A percentile compares a stretch with the other conserved stretches of the same genome.
phyloP scores from a whole-genome alignment of 2,888 invertebrate genomes.

The Cephus pulcher region DNA sequence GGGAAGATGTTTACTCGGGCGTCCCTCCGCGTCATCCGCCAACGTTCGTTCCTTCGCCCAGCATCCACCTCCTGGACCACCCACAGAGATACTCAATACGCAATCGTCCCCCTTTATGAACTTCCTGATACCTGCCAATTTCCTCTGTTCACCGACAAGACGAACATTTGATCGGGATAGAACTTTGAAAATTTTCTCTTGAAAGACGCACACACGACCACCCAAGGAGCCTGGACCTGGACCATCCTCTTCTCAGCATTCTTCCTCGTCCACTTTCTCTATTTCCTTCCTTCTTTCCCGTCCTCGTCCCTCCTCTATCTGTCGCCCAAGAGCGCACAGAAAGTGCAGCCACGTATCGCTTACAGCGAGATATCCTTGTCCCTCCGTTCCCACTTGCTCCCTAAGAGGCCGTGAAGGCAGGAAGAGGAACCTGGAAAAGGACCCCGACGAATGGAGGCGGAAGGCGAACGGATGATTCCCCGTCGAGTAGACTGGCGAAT shows the following conservation, averaged over 20 bases:
- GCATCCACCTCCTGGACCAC: constrained; percentile 1
- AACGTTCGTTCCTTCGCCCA: neutral
- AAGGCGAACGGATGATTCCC: too few species aligned
- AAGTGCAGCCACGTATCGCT: neutral
- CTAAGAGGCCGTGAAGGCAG: too few species aligned
- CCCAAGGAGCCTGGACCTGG: neutral
- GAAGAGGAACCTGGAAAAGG: neutral
- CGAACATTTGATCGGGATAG: neutral
- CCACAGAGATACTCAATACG: constrained; percentile 1
- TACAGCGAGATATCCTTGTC: neutral
- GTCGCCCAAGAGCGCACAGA: neutral
- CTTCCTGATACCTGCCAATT: neutral
- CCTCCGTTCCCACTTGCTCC: neutral
- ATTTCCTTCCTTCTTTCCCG: neutral
- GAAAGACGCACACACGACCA: neutral
- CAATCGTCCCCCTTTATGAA: neutral
- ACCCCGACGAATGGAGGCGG: neutral
- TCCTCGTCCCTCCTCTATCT: neutral
- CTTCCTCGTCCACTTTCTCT: too few species aligned
- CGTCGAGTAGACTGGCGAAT: neutral
- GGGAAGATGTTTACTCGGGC: neutral
- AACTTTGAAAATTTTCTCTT: neutral
- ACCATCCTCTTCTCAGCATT: too few species aligned
- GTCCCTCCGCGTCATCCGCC: neutral
- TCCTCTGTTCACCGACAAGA: neutral